These are phyloP conservation scores for Sussaba pulchella DNA, from an alignment of 2,888 invertebrate species.

Conservation along the genomic window DNA sequence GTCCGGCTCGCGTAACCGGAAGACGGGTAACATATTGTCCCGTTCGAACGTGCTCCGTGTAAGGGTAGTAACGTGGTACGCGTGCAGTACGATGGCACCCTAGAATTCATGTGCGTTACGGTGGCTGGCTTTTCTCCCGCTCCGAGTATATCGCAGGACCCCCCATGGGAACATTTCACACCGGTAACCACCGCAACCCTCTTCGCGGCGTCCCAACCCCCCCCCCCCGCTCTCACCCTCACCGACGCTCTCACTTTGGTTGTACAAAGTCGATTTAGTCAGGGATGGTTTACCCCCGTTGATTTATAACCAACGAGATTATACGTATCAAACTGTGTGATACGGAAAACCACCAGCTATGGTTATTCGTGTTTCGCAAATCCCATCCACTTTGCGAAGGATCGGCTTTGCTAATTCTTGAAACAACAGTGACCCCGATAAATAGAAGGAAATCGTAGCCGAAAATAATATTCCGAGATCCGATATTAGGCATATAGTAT, in stretches of 20 bases:
- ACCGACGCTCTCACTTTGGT: constrained; percentile 74
- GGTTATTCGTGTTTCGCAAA: constrained; percentile 34
- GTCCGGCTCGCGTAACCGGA: constrained; percentile 72
- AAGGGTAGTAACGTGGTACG: constrained; percentile 47
- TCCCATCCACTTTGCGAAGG: constrained; percentile 14
- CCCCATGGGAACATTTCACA: constrained; percentile 85
- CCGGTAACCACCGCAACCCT: constrained; percentile 83
- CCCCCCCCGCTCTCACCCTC: constrained; percentile 61
- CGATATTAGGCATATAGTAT: no score
- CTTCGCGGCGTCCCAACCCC: constrained; percentile 60
- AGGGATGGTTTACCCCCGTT: constrained; percentile 82
- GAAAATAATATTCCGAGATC: not conserved
- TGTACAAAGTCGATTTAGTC: constrained; percentile 83
- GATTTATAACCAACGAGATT: constrained; percentile 80
- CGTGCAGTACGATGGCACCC: constrained; percentile 22
- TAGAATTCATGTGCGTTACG: not conserved
- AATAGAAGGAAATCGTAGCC: not conserved
- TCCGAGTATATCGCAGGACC: constrained; percentile 68
- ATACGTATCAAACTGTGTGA: constrained; percentile 58
- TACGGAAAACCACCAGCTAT: constrained; percentile 38
- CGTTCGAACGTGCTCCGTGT: constrained; percentile 68
- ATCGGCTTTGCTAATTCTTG: not conserved
- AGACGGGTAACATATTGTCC: constrained; percentile 79
- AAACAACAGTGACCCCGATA: not conserved
- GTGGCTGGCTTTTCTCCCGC: constrained; percentile 46